These are phyloP conservation scores for Drosophila subsilvestris DNA, from an alignment of 2,888 invertebrate species.

Conservation along the genomic window DNA sequence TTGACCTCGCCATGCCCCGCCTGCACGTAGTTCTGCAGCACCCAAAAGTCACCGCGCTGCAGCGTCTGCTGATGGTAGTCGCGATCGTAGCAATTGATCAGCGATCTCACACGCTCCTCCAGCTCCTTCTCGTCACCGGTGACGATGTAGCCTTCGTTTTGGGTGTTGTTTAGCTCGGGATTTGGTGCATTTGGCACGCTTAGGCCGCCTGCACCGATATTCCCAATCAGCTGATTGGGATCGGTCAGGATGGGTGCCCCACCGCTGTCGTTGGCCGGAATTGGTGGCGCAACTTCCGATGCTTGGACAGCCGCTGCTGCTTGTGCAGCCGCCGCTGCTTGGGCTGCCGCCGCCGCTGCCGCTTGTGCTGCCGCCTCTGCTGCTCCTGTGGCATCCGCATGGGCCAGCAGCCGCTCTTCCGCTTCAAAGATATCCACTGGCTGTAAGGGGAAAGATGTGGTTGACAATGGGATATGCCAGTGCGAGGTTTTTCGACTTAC, in stretches of 20 bases:
- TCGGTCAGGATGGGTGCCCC: slow-evolving; percentile 30
- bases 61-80: slow-evolving; percentile 86
- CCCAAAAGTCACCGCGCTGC: slow-evolving; percentile 94
- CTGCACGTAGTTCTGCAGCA: slow-evolving; percentile 93
- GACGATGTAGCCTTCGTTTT: slow-evolving; percentile 79
- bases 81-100: slow-evolving; percentile 87
- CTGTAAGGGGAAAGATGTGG: slow-evolving; percentile 32
- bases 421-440: slow-evolving; percentile 41
- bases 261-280: slow-evolving; percentile 59
- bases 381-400: slow-evolving; percentile 28
- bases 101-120: slow-evolving; percentile 82
- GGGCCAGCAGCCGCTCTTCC: slow-evolving; percentile 68
- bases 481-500: slow-evolving; percentile 33
- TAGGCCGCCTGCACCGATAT: slow-evolving; percentile 53
- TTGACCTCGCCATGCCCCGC: slow-evolving; percentile 88
- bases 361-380: slow-evolving; percentile 47
- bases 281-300: slow-evolving; percentile 36
- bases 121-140: slow-evolving; percentile 83
- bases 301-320: slow-evolving; percentile 10
- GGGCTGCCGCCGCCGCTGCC: slow-evolving; percentile 11
- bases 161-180: slow-evolving; percentile 75
- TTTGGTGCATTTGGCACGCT: slow-evolving; percentile 17
- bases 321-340: slow-evolving; percentile 42
- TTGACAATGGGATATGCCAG: accelerated
- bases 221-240: slow-evolving; percentile 71